Conservation (phyloP, 1,140 invertebrate genomes). For the Dryas iulia region DNA sequence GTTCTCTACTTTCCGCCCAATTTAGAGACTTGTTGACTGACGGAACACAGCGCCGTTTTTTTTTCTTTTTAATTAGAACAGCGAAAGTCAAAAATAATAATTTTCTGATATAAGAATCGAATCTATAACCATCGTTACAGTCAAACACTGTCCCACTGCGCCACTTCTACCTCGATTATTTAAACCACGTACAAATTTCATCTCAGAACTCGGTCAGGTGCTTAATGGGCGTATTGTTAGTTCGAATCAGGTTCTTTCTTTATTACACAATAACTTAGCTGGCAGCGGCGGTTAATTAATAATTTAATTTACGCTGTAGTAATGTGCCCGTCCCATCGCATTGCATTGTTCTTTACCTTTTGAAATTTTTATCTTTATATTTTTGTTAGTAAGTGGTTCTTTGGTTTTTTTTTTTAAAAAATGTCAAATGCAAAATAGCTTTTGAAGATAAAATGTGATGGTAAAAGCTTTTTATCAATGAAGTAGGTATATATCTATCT, state of each 20-base stretch:
- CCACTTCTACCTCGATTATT: conserved; percentile 25
- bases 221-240: conserved; percentile 1
- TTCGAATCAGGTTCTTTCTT: background rate
- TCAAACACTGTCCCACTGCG: background rate
- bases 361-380: background rate
- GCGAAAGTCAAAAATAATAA: no score
- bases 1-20: no score
- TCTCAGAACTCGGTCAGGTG: conserved; percentile 21
- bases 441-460: no score
- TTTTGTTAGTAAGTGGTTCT: background rate
- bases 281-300: background rate
- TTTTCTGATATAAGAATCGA: background rate
- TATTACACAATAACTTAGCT: background rate
- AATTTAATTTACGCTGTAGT: background rate
- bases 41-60: no score
- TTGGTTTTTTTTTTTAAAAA: background rate
- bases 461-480: no score
- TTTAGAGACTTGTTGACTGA: no score
- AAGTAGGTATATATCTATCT: no score
- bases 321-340: no score
- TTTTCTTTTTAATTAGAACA: no score
- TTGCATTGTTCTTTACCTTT: background rate
- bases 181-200: conserved; percentile 25
- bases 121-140: no score
- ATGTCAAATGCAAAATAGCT: no score